phyloP scores from a whole-genome alignment of 35 echinoderm and acorn worm species.

The Eucidaris tribuloides region DNA sequence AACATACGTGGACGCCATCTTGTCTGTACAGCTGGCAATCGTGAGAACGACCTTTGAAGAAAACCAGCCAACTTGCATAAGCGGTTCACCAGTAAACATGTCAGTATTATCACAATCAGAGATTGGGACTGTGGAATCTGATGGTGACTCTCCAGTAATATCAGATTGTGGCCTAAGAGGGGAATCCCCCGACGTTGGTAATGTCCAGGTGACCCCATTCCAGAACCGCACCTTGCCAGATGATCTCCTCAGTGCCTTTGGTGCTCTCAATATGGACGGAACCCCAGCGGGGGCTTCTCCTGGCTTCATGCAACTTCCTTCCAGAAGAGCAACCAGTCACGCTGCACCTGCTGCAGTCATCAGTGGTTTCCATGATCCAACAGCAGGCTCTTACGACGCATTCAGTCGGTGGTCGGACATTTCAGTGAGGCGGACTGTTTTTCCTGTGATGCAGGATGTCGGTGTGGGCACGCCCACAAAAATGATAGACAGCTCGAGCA shows the following conservation, averaged over 20 bases:
- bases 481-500: neutral
- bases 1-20: neutral
- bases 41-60: conserved; percentile 3
- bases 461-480: neutral
- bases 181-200: neutral
- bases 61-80: neutral
- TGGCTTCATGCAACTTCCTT: conserved; percentile 10
- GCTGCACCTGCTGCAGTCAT: neutral
- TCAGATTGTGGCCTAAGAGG: too few relatives aligned
- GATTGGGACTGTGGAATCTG: too few relatives aligned
- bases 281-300: neutral
- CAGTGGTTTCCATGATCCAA: too few relatives aligned
- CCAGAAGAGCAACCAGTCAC: neutral
- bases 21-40: neutral
- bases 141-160: neutral
- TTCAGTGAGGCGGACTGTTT: too few relatives aligned
- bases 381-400: too few relatives aligned
- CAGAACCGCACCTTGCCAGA: neutral
- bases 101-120: neutral
- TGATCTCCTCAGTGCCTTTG: neutral
- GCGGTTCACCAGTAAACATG: neutral
- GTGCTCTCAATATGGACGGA: neutral
- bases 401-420: too few relatives aligned
- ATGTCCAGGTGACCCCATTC: neutral
- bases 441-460: conserved; percentile 8